These are phyloP conservation scores for Nomada fabriciana DNA, from an alignment of 2,888 invertebrate species.

Conservation along the genomic window DNA sequence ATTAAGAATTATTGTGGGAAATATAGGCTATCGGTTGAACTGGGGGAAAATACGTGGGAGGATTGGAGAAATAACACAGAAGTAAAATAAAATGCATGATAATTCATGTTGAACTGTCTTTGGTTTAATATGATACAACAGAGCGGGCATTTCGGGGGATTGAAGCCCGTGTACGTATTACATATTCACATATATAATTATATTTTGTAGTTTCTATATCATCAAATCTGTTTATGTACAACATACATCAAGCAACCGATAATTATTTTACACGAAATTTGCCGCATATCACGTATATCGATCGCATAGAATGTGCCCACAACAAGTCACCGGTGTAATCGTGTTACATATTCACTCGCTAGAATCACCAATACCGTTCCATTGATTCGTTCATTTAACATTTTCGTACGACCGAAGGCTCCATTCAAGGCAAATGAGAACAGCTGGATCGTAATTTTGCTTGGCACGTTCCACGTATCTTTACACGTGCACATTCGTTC, in stretches of 20 bases:
- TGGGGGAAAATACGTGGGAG: background rate
- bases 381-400: conserved; percentile 7
- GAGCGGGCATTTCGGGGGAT: conserved; percentile 58
- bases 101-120: conserved; percentile 80
- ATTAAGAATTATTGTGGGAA: too few species aligned
- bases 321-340: conserved; percentile 29
- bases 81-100: conserved; percentile 46
- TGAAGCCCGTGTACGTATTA: conserved; percentile 60
- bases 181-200: conserved; percentile 70
- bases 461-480: conserved; percentile 36
- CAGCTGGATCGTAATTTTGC: background rate
- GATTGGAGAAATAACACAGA: background rate
- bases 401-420: conserved; percentile 5
- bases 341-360: background rate
- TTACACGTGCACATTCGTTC: conserved; percentile 10
- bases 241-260: conserved; percentile 67
- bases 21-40: too few species aligned
- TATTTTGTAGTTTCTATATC: conserved; percentile 70
- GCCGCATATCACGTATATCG: conserved; percentile 22
- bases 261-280: conserved; percentile 52
- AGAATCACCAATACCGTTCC: conserved; percentile 11
- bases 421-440: conserved; percentile 16
- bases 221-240: conserved; percentile 75
- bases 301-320: conserved; percentile 30
- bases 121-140: conserved; percentile 83